phyloP scores from a whole-genome alignment of 2,113 vertebrate species.

The Planiliza haematocheilus region DNA sequence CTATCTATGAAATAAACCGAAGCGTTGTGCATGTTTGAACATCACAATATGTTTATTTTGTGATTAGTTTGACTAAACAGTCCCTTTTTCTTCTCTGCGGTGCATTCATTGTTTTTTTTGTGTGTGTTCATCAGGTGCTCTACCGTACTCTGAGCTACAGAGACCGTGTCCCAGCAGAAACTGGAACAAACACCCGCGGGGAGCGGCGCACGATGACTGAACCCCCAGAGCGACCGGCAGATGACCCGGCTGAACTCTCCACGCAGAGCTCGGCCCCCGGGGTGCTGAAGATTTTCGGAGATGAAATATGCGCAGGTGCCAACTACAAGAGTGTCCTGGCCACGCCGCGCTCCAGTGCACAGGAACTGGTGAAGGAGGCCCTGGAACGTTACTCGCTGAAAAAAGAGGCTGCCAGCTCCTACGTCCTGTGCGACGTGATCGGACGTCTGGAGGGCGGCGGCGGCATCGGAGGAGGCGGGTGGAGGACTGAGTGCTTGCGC shows the following conservation, averaged over 20 bases:
- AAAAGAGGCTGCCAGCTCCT: conserved; percentile 84
- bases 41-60: too few species aligned
- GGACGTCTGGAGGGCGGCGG: conserved; percentile 85
- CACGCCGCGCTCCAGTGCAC: conserved; percentile 88
- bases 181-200: conserved; percentile 72
- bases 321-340: conserved; percentile 98
- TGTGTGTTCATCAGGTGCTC: conserved; percentile 77
- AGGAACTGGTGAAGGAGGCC: conserved; percentile 93
- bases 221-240: conserved; percentile 75
- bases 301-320: conserved; percentile 90
- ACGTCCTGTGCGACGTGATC: conserved; percentile 93
- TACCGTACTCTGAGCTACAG: conserved; percentile 94
- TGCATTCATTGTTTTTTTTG: background rate
- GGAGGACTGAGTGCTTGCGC: conserved; percentile 89
- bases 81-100: too few species aligned
- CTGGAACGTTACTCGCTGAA: conserved; percentile 93
- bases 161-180: conserved; percentile 80
- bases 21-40: too few species aligned
- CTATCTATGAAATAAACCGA: too few species aligned
- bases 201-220: conserved; percentile 81
- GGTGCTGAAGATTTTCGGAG: conserved; percentile 94
- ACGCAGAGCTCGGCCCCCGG: conserved; percentile 94
- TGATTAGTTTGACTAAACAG: background rate
- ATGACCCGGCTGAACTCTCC: conserved; percentile 94
- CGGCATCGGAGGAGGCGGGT: conserved; percentile 65